Percentiles rank a stretch among this genome's conserved stretches.
Conservation (phyloP, 2,888 invertebrate genomes). For the Phortica okadai region DNA sequence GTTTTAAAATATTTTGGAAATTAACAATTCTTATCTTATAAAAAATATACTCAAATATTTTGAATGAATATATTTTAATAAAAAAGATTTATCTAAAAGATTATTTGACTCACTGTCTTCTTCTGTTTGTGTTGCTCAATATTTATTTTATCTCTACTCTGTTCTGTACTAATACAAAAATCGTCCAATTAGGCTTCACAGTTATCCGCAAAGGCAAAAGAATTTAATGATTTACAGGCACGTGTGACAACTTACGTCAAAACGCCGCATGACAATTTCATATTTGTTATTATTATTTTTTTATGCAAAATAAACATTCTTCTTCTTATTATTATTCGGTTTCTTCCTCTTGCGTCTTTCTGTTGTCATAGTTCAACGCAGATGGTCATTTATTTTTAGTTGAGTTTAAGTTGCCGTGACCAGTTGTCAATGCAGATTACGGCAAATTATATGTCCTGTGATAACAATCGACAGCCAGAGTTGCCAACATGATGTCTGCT, state of each 20-base stretch:
- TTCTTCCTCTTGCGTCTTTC: background rate
- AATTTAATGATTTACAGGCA: background rate
- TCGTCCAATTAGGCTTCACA: background rate
- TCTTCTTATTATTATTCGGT: background rate
- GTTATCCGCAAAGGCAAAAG: background rate
- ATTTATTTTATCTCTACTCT: no score
- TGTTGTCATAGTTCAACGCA: background rate
- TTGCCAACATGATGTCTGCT: background rate
- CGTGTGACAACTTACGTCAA: background rate
- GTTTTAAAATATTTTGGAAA: no score
- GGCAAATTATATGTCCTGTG: background rate
- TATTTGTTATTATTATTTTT: background rate
- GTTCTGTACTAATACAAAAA: background rate
- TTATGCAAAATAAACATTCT: background rate
- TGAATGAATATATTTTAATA: no score
- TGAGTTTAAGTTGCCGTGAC: background rate
- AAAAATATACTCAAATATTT: no score
- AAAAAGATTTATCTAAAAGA: no score
- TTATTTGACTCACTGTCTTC: no score
- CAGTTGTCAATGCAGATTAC: background rate
- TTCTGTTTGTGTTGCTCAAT: no score
- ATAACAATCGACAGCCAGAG: background rate
- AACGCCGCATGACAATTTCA: background rate
- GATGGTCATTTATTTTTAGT: background rate
- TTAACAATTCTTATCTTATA: no score